A percentile compares a stretch with the other conserved stretches of the same genome.
Conservation (phyloP, 2,888 invertebrate genomes). For the Lasioglossum marginatum region DNA sequence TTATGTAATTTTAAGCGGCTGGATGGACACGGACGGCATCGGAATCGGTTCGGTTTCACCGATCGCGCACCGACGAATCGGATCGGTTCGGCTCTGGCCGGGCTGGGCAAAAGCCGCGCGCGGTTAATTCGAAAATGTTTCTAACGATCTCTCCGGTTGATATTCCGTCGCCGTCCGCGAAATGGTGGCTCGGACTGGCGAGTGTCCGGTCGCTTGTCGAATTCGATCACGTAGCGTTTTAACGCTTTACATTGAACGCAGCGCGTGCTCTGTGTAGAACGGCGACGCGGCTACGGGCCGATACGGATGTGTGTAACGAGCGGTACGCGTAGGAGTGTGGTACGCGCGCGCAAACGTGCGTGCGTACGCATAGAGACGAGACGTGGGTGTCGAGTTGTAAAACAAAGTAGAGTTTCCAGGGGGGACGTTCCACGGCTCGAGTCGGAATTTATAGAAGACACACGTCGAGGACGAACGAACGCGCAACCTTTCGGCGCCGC, state of each 20-base stretch:
- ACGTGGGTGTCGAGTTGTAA: constrained; percentile 71
- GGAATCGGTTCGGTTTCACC: constrained; percentile 37
- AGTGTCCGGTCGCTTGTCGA: constrained; percentile 77
- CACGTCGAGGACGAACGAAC: constrained; percentile 60
- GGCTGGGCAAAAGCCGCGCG: constrained; percentile 45
- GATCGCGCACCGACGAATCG: constrained; percentile 23
- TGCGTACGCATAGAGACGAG: constrained; percentile 71
- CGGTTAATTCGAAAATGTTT: constrained; percentile 72
- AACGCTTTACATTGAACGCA: constrained; percentile 79
- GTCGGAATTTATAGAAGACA: constrained; percentile 68
- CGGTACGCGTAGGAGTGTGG: constrained; percentile 32
- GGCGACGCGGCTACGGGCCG: constrained; percentile 50
- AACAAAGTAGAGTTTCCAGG: constrained; percentile 66
- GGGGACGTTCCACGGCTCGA: constrained; percentile 48
- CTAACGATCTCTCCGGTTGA: constrained; percentile 75
- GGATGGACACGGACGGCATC: background rate
- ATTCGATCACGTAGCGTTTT: constrained; percentile 79
- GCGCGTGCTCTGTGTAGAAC: constrained; percentile 79
- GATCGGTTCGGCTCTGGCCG: constrained; percentile 37
- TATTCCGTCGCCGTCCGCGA: constrained; percentile 74
- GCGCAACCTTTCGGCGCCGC: constrained; percentile 50
- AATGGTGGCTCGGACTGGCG: constrained; percentile 75
- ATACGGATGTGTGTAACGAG: constrained; percentile 30
- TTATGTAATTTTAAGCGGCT: background rate
- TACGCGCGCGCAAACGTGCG: constrained; percentile 54